These are phyloP conservation scores for Tachuris rubrigastra DNA, from an alignment of 2,113 vertebrate genomes.

Conservation along the genomic window DNA sequence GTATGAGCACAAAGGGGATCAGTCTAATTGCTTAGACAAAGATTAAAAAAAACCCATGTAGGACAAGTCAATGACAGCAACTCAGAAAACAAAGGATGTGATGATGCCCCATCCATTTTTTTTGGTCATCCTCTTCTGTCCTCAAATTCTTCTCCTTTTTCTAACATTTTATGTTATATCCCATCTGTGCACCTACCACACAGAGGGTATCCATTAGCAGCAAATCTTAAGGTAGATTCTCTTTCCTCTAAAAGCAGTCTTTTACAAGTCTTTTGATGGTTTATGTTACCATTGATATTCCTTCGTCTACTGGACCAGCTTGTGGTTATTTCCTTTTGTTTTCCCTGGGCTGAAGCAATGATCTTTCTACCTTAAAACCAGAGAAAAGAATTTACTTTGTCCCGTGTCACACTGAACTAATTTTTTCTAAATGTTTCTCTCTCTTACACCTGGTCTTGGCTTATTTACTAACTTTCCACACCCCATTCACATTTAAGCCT, in stretches of 20 bases:
- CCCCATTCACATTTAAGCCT: background rate
- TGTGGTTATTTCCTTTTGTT: background rate
- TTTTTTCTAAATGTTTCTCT: background rate
- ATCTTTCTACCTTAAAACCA: background rate
- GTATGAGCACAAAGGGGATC: background rate
- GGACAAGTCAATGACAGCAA: background rate
- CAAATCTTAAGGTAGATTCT: background rate
- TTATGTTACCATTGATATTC: background rate
- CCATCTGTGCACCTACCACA: background rate
- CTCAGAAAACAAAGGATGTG: background rate
- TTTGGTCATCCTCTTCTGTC: background rate
- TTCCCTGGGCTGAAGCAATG: background rate
- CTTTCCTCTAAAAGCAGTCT: background rate
- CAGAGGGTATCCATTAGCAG: background rate
- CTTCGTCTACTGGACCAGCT: background rate
- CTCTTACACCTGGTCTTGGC: background rate
- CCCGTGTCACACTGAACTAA: background rate
- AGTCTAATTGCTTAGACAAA: background rate
- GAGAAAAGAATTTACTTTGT: background rate
- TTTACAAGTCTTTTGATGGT: background rate
- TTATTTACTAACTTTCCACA: background rate
- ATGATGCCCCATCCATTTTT: background rate
- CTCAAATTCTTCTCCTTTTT: background rate
- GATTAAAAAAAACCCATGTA: accelerated
- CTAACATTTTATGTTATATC: background rate